These are phyloP conservation scores for Anastrepha ludens DNA, from an alignment of 1,140 invertebrate genomes.

Conservation along the genomic window DNA sequence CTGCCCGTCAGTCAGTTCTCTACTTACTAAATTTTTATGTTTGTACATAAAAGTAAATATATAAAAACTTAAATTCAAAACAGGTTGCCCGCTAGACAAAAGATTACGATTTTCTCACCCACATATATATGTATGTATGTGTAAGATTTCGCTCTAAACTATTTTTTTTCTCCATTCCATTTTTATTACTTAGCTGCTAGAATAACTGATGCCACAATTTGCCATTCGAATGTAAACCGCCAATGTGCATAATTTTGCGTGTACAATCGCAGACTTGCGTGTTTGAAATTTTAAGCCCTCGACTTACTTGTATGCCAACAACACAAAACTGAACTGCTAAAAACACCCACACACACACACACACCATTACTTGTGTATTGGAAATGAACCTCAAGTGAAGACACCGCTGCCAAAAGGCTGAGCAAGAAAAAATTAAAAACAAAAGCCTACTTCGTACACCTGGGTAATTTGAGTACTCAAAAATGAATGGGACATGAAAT, in stretches of 20 bases:
- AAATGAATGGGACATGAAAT: slow-evolving; percentile 13
- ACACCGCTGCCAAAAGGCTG: background rate
- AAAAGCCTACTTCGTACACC: background rate
- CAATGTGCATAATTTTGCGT: background rate
- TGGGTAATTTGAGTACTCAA: slow-evolving; percentile 34
- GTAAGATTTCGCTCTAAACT: too few relatives aligned
- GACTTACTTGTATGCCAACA: background rate
- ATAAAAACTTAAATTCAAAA: too few relatives aligned
- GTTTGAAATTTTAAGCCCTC: slow-evolving; percentile 6
- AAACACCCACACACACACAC: too few relatives aligned
- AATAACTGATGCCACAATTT: background rate
- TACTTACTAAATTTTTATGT: too few relatives aligned
- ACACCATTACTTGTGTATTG: background rate
- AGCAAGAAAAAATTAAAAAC: background rate
- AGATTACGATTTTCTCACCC: too few relatives aligned
- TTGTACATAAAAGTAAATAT: too few relatives aligned
- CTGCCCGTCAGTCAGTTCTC: too few relatives aligned
- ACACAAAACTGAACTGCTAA: background rate
- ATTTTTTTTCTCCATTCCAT: too few relatives aligned
- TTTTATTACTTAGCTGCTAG: background rate
- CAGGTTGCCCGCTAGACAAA: too few relatives aligned
- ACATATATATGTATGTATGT: too few relatives aligned
- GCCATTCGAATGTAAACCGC: background rate
- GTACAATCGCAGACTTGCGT: background rate
- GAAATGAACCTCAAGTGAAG: slow-evolving; percentile 13